These are phyloP conservation scores for Apaloderma vittatum DNA, from an alignment of 2,113 vertebrate species.

Conservation along the genomic window DNA sequence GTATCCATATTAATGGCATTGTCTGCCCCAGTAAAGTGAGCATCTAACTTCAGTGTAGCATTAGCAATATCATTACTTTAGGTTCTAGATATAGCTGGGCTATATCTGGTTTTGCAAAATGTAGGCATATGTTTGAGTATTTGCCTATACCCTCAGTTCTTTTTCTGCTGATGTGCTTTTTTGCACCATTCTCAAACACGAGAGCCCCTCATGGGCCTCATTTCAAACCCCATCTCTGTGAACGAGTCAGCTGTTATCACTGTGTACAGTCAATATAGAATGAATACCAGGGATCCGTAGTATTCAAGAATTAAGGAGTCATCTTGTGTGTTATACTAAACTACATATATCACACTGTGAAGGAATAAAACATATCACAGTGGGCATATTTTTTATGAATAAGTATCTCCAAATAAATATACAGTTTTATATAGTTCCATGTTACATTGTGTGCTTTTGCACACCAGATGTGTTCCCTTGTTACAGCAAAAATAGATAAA, in stretches of 20 bases:
- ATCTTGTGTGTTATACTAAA: neutral
- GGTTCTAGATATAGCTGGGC: neutral
- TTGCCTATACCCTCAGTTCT: neutral
- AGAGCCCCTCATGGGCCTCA: neutral
- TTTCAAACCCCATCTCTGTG: neutral
- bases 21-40: neutral
- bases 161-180: neutral
- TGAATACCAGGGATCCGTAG: neutral
- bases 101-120: neutral
- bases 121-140: neutral
- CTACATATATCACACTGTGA: neutral
- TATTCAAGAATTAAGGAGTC: neutral
- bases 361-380: neutral
- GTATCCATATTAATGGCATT: neutral
- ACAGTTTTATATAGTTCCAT: neutral
- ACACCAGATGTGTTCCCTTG: neutral
- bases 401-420: neutral
- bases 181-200: fast-evolving
- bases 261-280: neutral
- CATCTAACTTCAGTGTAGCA: neutral
- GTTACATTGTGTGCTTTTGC: neutral
- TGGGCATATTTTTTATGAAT: neutral
- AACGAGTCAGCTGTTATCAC: neutral
- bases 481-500: neutral
- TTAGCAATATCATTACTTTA: neutral